Evolutionary conservation across 2,888 invertebrate species (phyloP).

Genomic region (Plebejus melissa): DNA sequence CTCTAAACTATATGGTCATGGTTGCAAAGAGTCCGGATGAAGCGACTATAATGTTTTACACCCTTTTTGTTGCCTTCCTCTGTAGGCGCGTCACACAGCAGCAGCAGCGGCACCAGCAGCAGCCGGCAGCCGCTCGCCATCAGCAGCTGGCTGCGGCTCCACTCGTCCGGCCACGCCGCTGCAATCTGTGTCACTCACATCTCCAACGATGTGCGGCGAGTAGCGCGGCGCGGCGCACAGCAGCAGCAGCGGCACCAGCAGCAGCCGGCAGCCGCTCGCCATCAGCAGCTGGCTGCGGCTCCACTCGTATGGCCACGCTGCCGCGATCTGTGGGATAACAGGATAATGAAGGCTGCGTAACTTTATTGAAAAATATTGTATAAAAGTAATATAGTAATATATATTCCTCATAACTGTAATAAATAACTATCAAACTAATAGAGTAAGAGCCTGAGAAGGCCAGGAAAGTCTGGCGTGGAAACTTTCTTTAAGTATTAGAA

Average conservation of each 20-base stretch:
- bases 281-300: conserved; percentile 87
- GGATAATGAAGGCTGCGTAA: neutral
- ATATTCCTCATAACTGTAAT: no score
- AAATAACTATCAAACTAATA: no score
- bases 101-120: conserved; percentile 87
- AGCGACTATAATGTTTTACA: neutral
- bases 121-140: conserved; percentile 86
- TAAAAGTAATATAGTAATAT: no score
- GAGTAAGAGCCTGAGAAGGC: no score
- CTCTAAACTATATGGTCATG: neutral
- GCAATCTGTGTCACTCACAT: conserved; percentile 57
- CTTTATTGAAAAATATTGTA: no score
- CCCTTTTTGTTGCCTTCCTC: no score
- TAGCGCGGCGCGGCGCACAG: no score
- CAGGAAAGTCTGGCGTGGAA: no score
- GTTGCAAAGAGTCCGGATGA: neutral
- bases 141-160: conserved; percentile 89
- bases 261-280: conserved; percentile 84
- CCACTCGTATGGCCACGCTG: conserved; percentile 91
- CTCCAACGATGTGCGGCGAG: conserved; percentile 48
- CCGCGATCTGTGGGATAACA: conserved; percentile 80
- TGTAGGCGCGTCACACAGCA: conserved; percentile 46
- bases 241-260: conserved; percentile 89
- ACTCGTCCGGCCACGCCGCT: conserved; percentile 89
- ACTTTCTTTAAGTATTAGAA: no score